Conservation (phyloP, 2,888 invertebrate genomes). For the Eupeodes latifasciatus region DNA sequence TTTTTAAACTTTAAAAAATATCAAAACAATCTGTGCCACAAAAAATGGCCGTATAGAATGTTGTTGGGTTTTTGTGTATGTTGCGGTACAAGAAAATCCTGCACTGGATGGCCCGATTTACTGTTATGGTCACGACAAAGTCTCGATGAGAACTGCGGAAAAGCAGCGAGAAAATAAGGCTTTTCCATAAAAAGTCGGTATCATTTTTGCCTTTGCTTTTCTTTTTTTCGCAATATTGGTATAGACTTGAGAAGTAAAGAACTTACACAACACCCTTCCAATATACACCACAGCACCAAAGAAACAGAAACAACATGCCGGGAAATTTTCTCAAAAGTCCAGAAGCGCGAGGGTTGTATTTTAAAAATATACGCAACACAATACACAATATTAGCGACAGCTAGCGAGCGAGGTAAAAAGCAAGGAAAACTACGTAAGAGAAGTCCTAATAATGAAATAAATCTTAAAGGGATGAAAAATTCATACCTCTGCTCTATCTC, state of each 20-base stretch:
- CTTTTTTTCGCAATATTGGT: neutral
- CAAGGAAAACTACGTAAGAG: conserved; percentile 26
- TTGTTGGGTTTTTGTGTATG: conserved; percentile 54
- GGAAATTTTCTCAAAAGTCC: conserved; percentile 55
- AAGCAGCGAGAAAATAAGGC: conserved; percentile 67
- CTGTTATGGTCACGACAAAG: conserved; percentile 74
- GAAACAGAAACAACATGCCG: conserved; percentile 53
- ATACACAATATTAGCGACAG: conserved; percentile 46
- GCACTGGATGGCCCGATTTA: conserved; percentile 74
- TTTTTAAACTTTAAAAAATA: conserved; percentile 6
- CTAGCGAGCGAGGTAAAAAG: too few relatives aligned
- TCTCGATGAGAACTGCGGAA: conserved; percentile 75
- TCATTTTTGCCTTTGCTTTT: conserved; percentile 15
- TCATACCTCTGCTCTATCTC: too few relatives aligned
- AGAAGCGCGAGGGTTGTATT: conserved; percentile 43
- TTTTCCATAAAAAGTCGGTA: conserved; percentile 52
- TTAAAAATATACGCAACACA: conserved; percentile 56
- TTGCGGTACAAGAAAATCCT: conserved; percentile 63
- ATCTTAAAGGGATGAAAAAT: conserved; percentile 54
- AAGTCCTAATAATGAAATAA: conserved; percentile 39
- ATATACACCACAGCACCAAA: neutral
- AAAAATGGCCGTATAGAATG: conserved; percentile 71
- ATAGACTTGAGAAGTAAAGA: conserved; percentile 3
- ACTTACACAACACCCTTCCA: conserved; percentile 58
- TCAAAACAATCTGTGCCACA: conserved; percentile 67